These are phyloP conservation scores for Stercorarius parasiticus DNA, from an alignment of 2,113 vertebrate genomes.

Conservation along the genomic window DNA sequence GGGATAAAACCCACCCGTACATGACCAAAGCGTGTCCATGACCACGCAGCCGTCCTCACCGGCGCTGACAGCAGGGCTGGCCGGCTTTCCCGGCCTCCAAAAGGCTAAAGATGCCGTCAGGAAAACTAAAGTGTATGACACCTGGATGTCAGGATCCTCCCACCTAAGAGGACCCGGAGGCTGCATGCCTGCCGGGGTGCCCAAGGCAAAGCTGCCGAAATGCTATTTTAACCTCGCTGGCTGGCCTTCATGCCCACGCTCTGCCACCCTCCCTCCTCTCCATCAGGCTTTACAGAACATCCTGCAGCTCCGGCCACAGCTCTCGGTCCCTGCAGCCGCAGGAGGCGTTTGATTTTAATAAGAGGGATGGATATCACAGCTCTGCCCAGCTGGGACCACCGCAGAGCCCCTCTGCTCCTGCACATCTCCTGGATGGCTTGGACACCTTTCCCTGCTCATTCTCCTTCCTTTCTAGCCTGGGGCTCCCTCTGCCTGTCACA, in stretches of 20 bases:
- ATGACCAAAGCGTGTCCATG: not conserved
- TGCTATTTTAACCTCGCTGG: not conserved
- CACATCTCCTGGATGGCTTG: not conserved
- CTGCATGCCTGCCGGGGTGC: not conserved
- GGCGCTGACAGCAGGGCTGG: not conserved
- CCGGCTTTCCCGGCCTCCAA: not conserved
- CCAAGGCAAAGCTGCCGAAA: constrained; percentile 10
- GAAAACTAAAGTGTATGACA: not conserved
- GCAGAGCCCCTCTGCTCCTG: not conserved
- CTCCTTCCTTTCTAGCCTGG: not conserved
- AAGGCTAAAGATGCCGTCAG: not conserved
- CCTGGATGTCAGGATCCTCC: not conserved
- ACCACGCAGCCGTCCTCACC: rapidly evolving
- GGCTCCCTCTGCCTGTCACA: constrained; percentile 34
- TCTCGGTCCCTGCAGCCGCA: not conserved
- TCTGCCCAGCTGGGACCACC: not conserved
- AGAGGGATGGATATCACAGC: not conserved
- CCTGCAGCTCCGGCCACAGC: not conserved
- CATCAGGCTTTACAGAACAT: not conserved
- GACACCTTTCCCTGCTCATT: not conserved
- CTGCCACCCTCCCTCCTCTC: not conserved
- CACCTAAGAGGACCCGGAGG: not conserved
- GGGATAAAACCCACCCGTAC: rapidly evolving
- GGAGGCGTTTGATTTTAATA: not conserved
- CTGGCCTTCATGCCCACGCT: not conserved